Percentiles rank a stretch among this genome's conserved stretches.
Evolutionary conservation across 2,797 vertebrate species (phyloP).

Genomic region (Pseudochirops cupreus): DNA sequence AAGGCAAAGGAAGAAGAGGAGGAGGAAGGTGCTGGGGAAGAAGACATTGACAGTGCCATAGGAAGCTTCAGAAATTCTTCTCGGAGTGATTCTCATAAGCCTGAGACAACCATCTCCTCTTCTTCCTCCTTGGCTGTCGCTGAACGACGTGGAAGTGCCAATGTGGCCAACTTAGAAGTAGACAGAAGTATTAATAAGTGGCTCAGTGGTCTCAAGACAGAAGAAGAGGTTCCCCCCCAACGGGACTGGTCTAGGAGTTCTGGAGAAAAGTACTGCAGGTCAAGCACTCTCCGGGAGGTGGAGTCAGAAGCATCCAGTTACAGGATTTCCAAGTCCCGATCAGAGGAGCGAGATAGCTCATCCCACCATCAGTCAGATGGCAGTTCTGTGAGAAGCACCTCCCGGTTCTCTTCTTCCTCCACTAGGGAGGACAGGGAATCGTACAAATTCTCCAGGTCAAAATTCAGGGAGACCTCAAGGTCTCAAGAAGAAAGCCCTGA

Average conservation of each 20-base stretch:
- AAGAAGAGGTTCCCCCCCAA: conserved; percentile 81
- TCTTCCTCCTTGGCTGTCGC: conserved; percentile 68
- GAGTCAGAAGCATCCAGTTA: conserved; percentile 88
- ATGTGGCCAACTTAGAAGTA: conserved; percentile 80
- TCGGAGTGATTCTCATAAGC: conserved; percentile 77
- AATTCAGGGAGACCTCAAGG: conserved; percentile 80
- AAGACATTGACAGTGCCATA: conserved; percentile 72
- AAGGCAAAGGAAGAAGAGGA: conserved; percentile 88
- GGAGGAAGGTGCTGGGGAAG: conserved; percentile 77
- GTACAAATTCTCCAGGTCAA: conserved; percentile 83
- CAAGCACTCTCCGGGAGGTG: conserved; percentile 84
- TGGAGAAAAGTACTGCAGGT: conserved; percentile 81
- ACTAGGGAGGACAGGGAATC: conserved; percentile 79
- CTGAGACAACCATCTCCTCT: conserved; percentile 68
- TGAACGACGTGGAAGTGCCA: conserved; percentile 80
- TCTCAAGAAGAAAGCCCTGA: conserved; percentile 85
- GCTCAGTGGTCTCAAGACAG: conserved; percentile 91
- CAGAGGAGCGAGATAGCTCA: conserved; percentile 81
- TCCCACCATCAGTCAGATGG: conserved; percentile 80
- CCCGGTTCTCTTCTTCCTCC: conserved; percentile 85
- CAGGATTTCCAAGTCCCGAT: conserved; percentile 87
- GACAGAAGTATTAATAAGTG: conserved; percentile 90
- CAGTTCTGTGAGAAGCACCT: conserved; percentile 82
- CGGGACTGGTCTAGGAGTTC: conserved; percentile 77
- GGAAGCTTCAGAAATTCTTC: conserved; percentile 66